Percentiles rank a stretch among this genome's conserved stretches.
These are phyloP conservation scores for Siderastrea siderea DNA, from an alignment of 92 coral and sea anemone species.

Conservation along the genomic window DNA sequence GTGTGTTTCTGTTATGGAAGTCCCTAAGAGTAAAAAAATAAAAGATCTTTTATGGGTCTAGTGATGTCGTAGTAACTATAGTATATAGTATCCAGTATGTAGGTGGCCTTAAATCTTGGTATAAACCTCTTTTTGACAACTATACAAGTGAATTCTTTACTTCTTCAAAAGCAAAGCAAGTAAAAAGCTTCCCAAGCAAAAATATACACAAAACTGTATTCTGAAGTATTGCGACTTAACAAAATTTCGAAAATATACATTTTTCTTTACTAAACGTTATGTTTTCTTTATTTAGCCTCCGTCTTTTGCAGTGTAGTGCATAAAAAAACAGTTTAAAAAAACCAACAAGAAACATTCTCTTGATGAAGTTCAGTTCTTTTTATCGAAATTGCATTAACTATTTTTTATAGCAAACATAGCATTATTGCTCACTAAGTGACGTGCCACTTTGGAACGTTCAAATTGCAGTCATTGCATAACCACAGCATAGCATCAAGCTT, in stretches of 20 bases:
- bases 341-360: conserved; percentile 1
- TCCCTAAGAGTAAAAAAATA: too few species aligned
- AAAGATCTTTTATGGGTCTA: too few species aligned
- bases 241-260: conserved; percentile 43
- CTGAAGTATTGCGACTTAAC: neutral
- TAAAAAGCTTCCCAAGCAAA: conserved; percentile 54
- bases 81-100: neutral
- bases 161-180: conserved; percentile 41
- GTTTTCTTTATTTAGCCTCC: neutral
- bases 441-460: too few species aligned
- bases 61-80: too few species aligned
- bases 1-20: too few species aligned
- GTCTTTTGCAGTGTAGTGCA: conserved; percentile 2
- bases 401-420: neutral
- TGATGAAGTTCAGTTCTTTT: neutral
- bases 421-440: neutral
- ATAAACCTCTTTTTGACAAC: conserved; percentile 9
- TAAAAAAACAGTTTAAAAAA: conserved; percentile 41
- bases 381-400: neutral
- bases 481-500: neutral
- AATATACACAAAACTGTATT: conserved; percentile 44
- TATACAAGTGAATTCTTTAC: conserved; percentile 26
- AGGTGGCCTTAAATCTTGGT: neutral
- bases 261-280: neutral
- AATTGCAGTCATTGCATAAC: neutral